phyloP scores from a whole-genome alignment of 1,140 invertebrate species.

The Achroia grisella region DNA sequence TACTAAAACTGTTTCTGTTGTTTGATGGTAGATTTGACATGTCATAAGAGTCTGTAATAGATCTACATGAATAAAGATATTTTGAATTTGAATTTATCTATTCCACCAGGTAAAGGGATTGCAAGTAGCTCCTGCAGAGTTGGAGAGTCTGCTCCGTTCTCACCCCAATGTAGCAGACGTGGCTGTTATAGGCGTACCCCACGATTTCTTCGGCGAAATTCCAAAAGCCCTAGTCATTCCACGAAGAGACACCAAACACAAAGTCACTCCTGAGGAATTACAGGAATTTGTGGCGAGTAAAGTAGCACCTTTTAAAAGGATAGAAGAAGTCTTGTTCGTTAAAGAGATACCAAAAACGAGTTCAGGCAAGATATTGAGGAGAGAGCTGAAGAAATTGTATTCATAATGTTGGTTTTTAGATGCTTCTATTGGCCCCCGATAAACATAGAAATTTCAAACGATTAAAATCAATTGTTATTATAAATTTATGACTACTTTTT shows the following conservation, averaged over 20 bases:
- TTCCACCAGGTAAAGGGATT: slow-evolving; percentile 74
- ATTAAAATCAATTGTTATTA: too few relatives aligned
- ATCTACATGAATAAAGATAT: too few relatives aligned
- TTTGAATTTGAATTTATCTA: too few relatives aligned
- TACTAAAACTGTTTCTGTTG: too few relatives aligned
- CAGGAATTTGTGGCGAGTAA: slow-evolving; percentile 77
- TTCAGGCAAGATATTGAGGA: slow-evolving; percentile 86
- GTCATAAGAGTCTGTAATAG: too few relatives aligned
- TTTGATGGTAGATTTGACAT: too few relatives aligned
- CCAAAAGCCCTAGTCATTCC: slow-evolving; percentile 83
- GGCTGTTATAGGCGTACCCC: slow-evolving; percentile 88
- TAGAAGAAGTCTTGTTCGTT: slow-evolving; percentile 82
- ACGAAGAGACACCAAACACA: slow-evolving; percentile 55
- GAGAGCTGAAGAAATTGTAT: slow-evolving; percentile 74
- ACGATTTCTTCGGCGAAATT: slow-evolving; percentile 84
- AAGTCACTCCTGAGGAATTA: slow-evolving; percentile 71
- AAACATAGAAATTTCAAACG: slow-evolving; percentile 15
- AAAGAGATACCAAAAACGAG: slow-evolving; percentile 83
- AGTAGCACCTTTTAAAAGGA: slow-evolving; percentile 81
- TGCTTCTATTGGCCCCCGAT: slow-evolving; percentile 24
- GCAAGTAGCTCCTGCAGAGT: slow-evolving; percentile 91
- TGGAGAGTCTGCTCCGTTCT: slow-evolving; percentile 85
- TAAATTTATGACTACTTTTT: too few relatives aligned
- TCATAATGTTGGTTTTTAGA: slow-evolving; percentile 26
- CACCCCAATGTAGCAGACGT: slow-evolving; percentile 86